Conservation (phyloP, 2,113 vertebrate genomes). For the Taxidea taxus region DNA sequence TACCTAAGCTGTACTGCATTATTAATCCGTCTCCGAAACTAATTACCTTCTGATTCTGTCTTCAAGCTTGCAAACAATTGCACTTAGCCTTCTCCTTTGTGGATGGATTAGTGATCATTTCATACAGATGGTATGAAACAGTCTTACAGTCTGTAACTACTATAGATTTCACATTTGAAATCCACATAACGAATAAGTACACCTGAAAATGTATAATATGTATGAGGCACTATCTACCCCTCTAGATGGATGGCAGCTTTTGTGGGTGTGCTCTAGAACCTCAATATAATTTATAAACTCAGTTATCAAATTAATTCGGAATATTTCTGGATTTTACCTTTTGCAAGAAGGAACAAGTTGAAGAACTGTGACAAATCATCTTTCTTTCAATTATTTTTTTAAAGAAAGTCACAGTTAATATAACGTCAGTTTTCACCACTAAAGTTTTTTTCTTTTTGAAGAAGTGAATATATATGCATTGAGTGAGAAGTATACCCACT, state of each 20-base stretch:
- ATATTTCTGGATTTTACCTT: neutral
- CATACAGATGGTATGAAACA: neutral
- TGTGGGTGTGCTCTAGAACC: neutral
- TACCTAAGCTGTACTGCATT: constrained; percentile 43
- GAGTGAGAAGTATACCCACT: neutral
- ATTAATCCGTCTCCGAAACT: constrained; percentile 60
- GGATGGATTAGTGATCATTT: constrained; percentile 25
- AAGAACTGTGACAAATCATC: neutral
- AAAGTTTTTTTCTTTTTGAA: neutral
- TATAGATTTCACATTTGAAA: constrained; percentile 10
- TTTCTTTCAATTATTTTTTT: neutral
- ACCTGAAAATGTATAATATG: neutral
- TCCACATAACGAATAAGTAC: neutral
- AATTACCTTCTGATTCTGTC: constrained; percentile 51
- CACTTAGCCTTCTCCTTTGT: constrained; percentile 20
- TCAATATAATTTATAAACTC: neutral
- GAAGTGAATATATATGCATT: neutral
- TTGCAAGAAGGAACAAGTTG: neutral
- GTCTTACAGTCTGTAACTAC: neutral
- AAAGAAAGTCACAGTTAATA: neutral
- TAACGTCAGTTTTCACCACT: neutral
- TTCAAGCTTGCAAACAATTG: constrained; percentile 44
- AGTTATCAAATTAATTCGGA: neutral
- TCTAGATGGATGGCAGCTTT: neutral
- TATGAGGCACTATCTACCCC: neutral